A percentile compares a stretch with the other conserved stretches of the same genome.
Conservation (phyloP, 2,888 invertebrate genomes). For the Calephelis perditalis region DNA sequence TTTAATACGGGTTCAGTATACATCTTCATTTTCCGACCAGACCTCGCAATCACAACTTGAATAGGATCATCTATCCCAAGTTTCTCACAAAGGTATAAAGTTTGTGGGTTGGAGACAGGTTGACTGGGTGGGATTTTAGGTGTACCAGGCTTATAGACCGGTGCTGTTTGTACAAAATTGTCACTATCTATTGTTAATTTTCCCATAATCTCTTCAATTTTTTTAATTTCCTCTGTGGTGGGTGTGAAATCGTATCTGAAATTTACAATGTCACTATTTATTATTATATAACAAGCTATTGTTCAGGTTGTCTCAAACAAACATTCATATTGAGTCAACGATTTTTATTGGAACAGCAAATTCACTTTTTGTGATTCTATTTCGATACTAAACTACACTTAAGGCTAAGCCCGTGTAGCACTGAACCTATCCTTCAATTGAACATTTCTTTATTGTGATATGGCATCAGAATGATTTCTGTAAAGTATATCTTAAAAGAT, state of each 20-base stretch:
- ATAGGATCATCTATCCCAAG: slow-evolving; percentile 90
- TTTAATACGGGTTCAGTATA: slow-evolving; percentile 23
- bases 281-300: not conserved
- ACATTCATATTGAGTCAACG: no score
- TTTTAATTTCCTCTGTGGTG: slow-evolving; percentile 83
- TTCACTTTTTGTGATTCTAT: no score
- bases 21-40: slow-evolving; percentile 59
- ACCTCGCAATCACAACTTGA: slow-evolving; percentile 76
- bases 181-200: slow-evolving; percentile 82
- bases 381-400: no score
- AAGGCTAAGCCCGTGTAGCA: no score
- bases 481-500: no score
- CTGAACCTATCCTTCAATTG: no score
- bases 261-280: slow-evolving; percentile 25
- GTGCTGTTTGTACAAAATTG: slow-evolving; percentile 88
- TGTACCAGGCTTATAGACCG: slow-evolving; percentile 71
- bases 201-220: slow-evolving; percentile 80
- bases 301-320: no score
- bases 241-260: slow-evolving; percentile 85
- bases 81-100: slow-evolving; percentile 80
- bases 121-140: slow-evolving; percentile 59
- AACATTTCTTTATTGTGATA: no score
- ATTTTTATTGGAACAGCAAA: no score
- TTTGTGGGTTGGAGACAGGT: slow-evolving; percentile 83
- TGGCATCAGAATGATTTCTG: no score